Conservation (phyloP, 2,888 invertebrate genomes). For the Chrysomela aeneicollis region DNA sequence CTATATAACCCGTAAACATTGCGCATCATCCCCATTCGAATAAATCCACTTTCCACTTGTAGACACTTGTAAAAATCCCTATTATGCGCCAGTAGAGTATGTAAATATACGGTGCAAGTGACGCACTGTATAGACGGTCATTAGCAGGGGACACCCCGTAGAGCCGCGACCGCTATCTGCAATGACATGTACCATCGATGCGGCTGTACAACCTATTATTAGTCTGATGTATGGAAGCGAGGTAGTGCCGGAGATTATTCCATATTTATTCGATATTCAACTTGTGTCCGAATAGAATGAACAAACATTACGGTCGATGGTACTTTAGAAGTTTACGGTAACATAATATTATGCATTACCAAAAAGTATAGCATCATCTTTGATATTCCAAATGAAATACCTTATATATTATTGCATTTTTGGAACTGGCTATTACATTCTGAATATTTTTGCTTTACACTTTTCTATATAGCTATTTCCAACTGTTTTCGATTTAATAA, state of each 20-base stretch:
- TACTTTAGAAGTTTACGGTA: too few relatives aligned
- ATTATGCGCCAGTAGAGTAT: conserved; percentile 52
- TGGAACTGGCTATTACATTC: too few relatives aligned
- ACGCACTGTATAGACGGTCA: conserved; percentile 53
- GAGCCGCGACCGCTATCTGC: conserved; percentile 47
- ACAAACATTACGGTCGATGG: too few relatives aligned
- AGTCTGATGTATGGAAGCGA: neutral
- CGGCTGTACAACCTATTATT: conserved; percentile 15
- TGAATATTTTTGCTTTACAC: too few relatives aligned
- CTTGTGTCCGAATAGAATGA: too few relatives aligned
- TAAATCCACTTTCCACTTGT: conserved; percentile 54
- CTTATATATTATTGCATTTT: too few relatives aligned
- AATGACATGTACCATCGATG: conserved; percentile 44
- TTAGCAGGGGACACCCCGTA: conserved; percentile 51
- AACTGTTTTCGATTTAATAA: too few relatives aligned
- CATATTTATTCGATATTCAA: neutral
- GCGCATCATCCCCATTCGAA: conserved; percentile 50
- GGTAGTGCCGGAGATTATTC: neutral
- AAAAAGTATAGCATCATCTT: too few relatives aligned
- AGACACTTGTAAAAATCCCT: conserved; percentile 58
- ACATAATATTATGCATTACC: too few relatives aligned
- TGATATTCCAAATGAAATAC: too few relatives aligned
- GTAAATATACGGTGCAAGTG: conserved; percentile 55
- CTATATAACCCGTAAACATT: neutral
- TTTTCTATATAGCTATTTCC: too few relatives aligned